These are phyloP conservation scores for Pyxicephalus adspersus DNA, from an alignment of 2,113 vertebrate species.

Conservation along the genomic window DNA sequence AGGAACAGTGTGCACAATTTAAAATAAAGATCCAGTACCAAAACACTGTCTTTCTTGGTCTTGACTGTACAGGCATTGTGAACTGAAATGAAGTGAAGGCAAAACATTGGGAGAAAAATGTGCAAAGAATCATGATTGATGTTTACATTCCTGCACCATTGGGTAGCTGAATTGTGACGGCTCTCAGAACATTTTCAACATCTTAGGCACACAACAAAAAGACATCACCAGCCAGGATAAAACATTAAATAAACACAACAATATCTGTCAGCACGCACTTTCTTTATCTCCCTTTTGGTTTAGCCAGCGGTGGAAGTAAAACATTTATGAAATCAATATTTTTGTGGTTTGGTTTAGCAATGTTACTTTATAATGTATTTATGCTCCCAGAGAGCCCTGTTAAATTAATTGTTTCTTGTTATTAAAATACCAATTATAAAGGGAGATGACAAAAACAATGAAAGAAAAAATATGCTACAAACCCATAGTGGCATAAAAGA, in stretches of 20 bases:
- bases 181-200: background rate
- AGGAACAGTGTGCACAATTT: background rate
- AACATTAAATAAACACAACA: background rate
- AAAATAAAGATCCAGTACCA: background rate
- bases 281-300: background rate
- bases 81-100: background rate
- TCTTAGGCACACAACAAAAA: background rate
- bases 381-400: no score
- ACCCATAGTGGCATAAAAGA: no score
- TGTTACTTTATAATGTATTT: no score
- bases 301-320: background rate
- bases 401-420: no score
- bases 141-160: slow-evolving; percentile 46
- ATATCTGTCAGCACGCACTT: background rate
- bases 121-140: background rate
- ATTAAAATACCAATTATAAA: no score
- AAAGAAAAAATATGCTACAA: no score
- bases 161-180: slow-evolving; percentile 32
- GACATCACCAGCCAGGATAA: background rate
- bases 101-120: background rate
- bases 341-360: no score
- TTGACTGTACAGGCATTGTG: slow-evolving; percentile 8
- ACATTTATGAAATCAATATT: no score
- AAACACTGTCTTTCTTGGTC: background rate
- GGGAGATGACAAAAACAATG: no score